Percentiles rank a stretch among this genome's conserved stretches.
phyloP scores from a whole-genome alignment of 2,797 vertebrate species.

The Sarcoramphus papa region DNA sequence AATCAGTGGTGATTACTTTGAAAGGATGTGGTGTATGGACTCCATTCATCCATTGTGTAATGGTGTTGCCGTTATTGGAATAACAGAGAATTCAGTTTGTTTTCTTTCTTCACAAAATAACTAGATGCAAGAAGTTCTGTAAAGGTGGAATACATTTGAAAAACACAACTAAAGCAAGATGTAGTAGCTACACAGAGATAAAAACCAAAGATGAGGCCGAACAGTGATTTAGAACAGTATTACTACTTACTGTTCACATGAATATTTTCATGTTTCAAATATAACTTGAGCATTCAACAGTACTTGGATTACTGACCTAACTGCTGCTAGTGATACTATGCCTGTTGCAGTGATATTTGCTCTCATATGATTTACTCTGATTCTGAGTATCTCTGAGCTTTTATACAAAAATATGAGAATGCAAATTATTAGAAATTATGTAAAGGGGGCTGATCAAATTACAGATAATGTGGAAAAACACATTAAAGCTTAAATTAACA shows the following conservation, averaged over 20 bases:
- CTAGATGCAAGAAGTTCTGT: background rate
- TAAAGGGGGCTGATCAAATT: background rate
- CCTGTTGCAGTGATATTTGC: background rate
- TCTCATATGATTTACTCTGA: background rate
- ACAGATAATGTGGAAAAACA: background rate
- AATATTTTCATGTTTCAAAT: constrained; percentile 26
- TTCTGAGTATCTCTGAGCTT: background rate
- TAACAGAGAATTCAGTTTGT: background rate
- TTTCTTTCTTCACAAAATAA: background rate
- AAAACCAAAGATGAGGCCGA: background rate
- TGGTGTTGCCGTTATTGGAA: background rate
- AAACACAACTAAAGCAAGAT: background rate
- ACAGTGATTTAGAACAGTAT: background rate
- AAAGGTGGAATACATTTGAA: background rate
- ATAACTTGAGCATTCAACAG: background rate
- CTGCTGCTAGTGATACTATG: background rate
- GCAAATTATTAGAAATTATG: background rate
- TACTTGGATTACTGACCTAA: background rate
- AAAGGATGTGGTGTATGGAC: background rate
- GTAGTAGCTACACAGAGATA: background rate
- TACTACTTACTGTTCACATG: background rate
- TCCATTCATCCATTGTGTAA: background rate
- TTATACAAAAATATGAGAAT: background rate
- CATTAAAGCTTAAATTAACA: background rate
- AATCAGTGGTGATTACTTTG: background rate